Base-by-base conservation (phyloP, 1,140 invertebrate species). In the Brachionus manjavacas region DNA sequence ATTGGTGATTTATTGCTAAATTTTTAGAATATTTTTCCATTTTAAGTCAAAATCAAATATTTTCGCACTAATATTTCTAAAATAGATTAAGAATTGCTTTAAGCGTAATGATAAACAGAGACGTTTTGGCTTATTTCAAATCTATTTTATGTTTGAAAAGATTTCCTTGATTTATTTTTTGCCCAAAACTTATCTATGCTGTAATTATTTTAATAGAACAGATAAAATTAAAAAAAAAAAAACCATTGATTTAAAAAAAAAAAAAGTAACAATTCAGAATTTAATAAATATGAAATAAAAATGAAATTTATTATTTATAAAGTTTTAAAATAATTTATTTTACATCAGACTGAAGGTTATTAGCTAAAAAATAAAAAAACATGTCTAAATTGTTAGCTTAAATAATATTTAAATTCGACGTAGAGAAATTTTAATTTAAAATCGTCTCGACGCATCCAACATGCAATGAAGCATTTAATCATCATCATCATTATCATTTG, bases 391-490 rank as follows among this genome's bases (percentile, higher is more conserved):
- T 52, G 72, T 49, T 49, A 76, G 43, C 25, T 76, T 76, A 76
- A 76, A 76, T 76, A 76, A 49, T 76, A 76, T 76, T 76, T 76
- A 23, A 76, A 76, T 25, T 76, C 12, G 41, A 74, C 31, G 20
- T 23, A 74, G 39, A 74, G 49, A 76, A 76, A 7, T 49, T 76
- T 25, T 76, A 76, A 76, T 76, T 76, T 76, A 49, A 76, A 76
- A 76, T 25, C 43, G 72, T 76, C 72, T 46, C 72, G 72, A 49
- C 72, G 43, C 43, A 76, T 49, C 41, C 41, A 76, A 76, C 72
- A 76, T 49, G 72, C 72, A 76, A 76, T 76, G 41, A 76, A 76
- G 72, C 72, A 76, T 76, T 46, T 76, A 76, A 76, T 76, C 68
- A 41, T 72, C 35, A 20, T 72, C 68, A 76, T 76, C 68, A 41